Conservation (phyloP, 2,797 vertebrate species). For the Liparis tanakae region DNA sequence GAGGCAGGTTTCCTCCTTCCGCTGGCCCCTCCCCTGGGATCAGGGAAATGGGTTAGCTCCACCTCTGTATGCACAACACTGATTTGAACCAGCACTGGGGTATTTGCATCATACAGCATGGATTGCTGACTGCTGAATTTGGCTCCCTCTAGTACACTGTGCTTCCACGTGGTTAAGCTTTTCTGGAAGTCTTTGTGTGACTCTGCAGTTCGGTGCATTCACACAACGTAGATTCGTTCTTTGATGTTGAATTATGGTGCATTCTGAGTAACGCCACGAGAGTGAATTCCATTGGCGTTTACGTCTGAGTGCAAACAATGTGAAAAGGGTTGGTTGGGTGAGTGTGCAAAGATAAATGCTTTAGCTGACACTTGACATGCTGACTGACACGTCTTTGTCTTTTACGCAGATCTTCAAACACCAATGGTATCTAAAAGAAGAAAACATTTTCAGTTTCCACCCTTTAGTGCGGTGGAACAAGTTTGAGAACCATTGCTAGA, state of each 20-base stretch:
- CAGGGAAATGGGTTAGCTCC: slow-evolving; percentile 42
- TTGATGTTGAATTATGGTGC: slow-evolving; percentile 53
- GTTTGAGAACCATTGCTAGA: not conserved
- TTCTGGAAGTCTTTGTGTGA: slow-evolving; percentile 5
- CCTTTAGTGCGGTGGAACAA: no score
- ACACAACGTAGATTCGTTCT: slow-evolving; percentile 10
- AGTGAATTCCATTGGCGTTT: slow-evolving; percentile 36
- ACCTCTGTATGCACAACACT: slow-evolving; percentile 32
- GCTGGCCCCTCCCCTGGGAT: slow-evolving; percentile 28
- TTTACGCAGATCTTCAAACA: slow-evolving; percentile 30
- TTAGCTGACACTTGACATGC: slow-evolving; percentile 52
- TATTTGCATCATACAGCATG: slow-evolving; percentile 30
- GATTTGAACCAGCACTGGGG: slow-evolving; percentile 37
- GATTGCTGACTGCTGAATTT: slow-evolving; percentile 35
- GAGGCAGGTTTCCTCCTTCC: slow-evolving; percentile 41
- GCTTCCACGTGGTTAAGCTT: slow-evolving; percentile 4
- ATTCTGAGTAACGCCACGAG: slow-evolving; percentile 41
- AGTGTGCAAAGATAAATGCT: slow-evolving; percentile 44
- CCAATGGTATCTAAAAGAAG: not conserved
- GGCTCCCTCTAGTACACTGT: slow-evolving; percentile 19
- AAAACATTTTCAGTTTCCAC: no score
- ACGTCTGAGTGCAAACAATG: slow-evolving; percentile 19
- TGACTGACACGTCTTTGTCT: slow-evolving; percentile 48
- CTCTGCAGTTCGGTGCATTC: slow-evolving; percentile 11
- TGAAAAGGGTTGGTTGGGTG: slow-evolving; percentile 31